Conservation (phyloP, 2,888 invertebrate species). For the Taenaris catops region DNA sequence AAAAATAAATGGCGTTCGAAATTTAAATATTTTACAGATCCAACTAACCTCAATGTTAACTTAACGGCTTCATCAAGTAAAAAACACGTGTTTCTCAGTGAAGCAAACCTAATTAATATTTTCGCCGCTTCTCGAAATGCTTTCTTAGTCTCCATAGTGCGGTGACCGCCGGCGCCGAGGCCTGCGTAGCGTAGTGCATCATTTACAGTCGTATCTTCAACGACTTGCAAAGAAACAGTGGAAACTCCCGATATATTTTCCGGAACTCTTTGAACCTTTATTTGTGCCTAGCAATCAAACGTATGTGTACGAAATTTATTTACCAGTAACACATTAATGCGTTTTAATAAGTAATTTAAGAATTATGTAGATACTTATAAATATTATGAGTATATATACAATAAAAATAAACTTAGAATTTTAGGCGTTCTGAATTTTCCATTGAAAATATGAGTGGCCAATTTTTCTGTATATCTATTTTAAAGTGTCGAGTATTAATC, state of each 20-base stretch:
- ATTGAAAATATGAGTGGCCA: too few species aligned
- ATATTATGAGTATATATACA: too few species aligned
- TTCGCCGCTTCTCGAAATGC: constrained; percentile 57
- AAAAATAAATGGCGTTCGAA: too few species aligned
- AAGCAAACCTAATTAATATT: constrained; percentile 71
- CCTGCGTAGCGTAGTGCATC: constrained; percentile 58
- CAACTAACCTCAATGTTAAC: constrained; percentile 58
- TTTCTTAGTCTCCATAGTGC: constrained; percentile 60
- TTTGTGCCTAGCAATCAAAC: constrained; percentile 54
- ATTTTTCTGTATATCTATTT: too few species aligned
- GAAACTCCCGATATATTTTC: constrained; percentile 68
- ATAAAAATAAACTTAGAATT: too few species aligned
- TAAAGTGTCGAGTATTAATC: too few species aligned
- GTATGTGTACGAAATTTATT: too few species aligned
- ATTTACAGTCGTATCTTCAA: constrained; percentile 51
- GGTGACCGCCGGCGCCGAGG: constrained; percentile 63
- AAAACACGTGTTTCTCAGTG: constrained; percentile 60
- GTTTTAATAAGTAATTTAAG: too few species aligned
- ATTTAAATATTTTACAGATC: too few species aligned
- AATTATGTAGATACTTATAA: too few species aligned
- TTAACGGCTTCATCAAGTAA: constrained; percentile 55
- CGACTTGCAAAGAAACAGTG: constrained; percentile 50
- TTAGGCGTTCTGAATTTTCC: too few species aligned
- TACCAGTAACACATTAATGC: too few species aligned
- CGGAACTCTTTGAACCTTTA: constrained; percentile 52